A percentile compares a stretch with the other conserved stretches of the same genome.
Evolutionary conservation across 2,888 invertebrate genomes (phyloP).

Genomic region (Drosophila neonasuta): DNA sequence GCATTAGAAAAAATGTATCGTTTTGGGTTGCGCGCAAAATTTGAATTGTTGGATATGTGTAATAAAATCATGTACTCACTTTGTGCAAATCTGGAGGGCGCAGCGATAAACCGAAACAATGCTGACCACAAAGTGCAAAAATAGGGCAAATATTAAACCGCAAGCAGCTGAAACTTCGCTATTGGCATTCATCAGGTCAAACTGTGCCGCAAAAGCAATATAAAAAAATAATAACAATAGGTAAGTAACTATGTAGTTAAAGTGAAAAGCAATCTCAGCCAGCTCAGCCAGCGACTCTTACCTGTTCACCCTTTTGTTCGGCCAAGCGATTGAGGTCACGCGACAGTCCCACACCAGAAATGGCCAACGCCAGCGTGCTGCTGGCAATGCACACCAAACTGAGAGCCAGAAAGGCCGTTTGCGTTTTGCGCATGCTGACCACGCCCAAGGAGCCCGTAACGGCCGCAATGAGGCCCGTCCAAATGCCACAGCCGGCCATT

Average conservation of each 20-base stretch:
- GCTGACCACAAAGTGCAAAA: slow-evolving; percentile 81
- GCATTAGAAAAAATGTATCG: slow-evolving; percentile 6
- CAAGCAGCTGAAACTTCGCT: slow-evolving; percentile 81
- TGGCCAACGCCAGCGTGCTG: slow-evolving; percentile 81
- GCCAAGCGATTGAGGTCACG: slow-evolving; percentile 80
- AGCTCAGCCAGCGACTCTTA: slow-evolving; percentile 33
- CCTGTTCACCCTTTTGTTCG: slow-evolving; percentile 65
- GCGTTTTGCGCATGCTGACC: slow-evolving; percentile 81
- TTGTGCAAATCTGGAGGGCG: slow-evolving; percentile 80
- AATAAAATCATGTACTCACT: slow-evolving; percentile 70
- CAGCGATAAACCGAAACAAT: slow-evolving; percentile 81
- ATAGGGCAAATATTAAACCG: slow-evolving; percentile 79
- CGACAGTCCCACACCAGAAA: slow-evolving; percentile 81
- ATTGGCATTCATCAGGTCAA: slow-evolving; percentile 75
- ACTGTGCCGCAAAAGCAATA: slow-evolving; percentile 59
- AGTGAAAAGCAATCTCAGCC: slow-evolving; percentile 18
- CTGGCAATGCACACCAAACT: slow-evolving; percentile 82
- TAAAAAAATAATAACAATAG: neutral
- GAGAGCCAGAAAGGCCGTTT: slow-evolving; percentile 81
- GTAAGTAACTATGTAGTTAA: neutral
- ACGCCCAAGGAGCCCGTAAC: slow-evolving; percentile 82
- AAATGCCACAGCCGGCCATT: slow-evolving; percentile 81
- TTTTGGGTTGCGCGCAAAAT: neutral
- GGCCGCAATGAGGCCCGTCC: slow-evolving; percentile 81
- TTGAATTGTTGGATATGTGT: neutral